Base-by-base conservation (phyloP, 2,113 vertebrate genomes). In the Tapirus terrestris region DNA sequence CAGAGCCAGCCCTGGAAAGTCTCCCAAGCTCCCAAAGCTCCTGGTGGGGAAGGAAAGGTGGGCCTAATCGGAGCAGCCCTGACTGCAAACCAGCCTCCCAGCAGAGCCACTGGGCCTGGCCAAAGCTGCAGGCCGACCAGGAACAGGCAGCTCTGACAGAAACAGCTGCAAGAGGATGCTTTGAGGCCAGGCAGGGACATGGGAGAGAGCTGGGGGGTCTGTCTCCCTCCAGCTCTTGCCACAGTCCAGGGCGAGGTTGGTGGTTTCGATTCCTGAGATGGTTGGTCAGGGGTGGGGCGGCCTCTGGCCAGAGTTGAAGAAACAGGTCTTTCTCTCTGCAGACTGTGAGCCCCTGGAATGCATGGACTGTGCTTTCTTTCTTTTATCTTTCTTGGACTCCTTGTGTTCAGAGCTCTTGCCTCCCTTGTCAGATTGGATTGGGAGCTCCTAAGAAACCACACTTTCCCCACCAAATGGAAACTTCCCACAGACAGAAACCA, bases 1-100 rank as follows among this genome's bases (percentile, higher is more conserved):
- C 63, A n/a, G 53, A 97, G 89, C 79, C 93, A 95, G 86, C 20
- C n/a, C 86, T 89, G 96, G 96, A 93, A 95, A 31, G 83, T 89
- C 92, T 97, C 82, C 93, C 67, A 25, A 36, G 86, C 58, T 96
- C 94, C 70, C 17, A 5, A 85, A 81, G 58, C 65, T 97, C 84
- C 84, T 18, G 65, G 14, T 45, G 53, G 60, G 65, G 77, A 87
- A 39, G 25, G 31, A 48, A 89, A 89, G 67, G 82, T 89, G 89
- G 67, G 53, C 58, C 65, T 33, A 39, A 68, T 70, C 39, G 11
- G 21, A 85, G 9, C 27, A 21, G 61, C 48, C 85, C 60, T 45
- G 27, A 13, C 5, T 6, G 21, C 51, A 63, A 33, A 73, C 14
- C 91, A 81, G 88, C 33, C 63, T 86, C 82, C 58, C 61, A 48